phyloP scores from a whole-genome alignment of 2,797 vertebrate species.

The Ciconia nigra region DNA sequence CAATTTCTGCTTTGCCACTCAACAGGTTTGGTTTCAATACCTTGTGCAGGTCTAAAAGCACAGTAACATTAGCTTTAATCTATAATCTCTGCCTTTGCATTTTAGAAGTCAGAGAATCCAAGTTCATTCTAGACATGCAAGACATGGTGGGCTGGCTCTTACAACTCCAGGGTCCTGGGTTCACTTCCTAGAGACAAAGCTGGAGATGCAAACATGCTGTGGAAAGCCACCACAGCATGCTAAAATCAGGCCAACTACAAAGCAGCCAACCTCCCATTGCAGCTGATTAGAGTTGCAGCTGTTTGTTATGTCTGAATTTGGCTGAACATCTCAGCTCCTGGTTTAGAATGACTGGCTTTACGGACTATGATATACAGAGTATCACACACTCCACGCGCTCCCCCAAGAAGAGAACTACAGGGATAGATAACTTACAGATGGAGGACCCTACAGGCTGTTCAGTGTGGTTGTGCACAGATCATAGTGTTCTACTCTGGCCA shows the following conservation, averaged over 20 bases:
- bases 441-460: neutral
- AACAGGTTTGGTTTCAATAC: neutral
- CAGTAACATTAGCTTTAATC: neutral
- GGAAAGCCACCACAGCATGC: neutral
- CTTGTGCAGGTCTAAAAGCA: neutral
- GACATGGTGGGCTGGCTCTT: neutral
- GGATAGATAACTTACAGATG: neutral
- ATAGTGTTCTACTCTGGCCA: neutral
- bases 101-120: neutral
- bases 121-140: neutral
- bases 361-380: neutral
- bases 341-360: neutral
- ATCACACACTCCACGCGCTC: neutral
- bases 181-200: neutral
- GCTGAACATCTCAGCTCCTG: neutral
- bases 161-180: neutral
- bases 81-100: neutral
- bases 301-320: neutral
- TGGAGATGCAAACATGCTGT: neutral
- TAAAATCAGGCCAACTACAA: neutral
- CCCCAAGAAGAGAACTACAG: neutral
- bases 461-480: neutral
- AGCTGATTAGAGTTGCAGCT: neutral
- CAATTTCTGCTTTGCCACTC: neutral
- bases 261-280: neutral